Conservation (phyloP, 2,113 vertebrate genomes). For the Falco punctatus region DNA sequence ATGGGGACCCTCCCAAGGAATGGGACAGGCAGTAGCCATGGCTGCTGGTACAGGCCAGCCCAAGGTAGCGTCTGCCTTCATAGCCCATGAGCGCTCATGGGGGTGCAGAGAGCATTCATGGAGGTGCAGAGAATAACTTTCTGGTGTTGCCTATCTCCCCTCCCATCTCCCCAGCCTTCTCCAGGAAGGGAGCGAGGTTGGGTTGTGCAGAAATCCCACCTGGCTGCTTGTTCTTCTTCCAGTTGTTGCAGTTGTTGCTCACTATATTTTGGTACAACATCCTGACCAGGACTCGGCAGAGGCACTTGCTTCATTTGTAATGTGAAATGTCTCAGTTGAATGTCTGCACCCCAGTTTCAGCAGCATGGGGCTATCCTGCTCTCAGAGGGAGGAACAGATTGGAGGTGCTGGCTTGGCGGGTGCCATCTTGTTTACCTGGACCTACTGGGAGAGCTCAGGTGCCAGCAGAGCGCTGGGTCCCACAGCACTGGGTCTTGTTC, state of each 20-base stretch:
- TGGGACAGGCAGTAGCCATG: neutral
- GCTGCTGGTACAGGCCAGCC: neutral
- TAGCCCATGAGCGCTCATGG: neutral
- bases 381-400: neutral
- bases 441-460: neutral
- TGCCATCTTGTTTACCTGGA: neutral
- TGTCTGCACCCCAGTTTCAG: neutral
- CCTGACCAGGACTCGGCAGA: neutral
- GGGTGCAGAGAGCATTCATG: neutral
- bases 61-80: neutral
- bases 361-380: neutral
- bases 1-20: neutral
- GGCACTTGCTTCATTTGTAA: neutral
- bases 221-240: neutral
- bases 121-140: neutral
- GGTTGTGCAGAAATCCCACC: neutral
- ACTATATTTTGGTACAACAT: neutral
- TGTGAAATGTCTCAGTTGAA: accelerated
- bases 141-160: neutral
- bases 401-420: neutral
- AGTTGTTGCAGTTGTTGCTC: neutral
- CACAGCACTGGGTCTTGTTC: neutral
- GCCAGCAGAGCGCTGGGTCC: neutral
- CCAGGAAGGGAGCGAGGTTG: neutral
- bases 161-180: neutral